Evolutionary conservation across 2,888 invertebrate species (phyloP), one percentile per base, ranked within the genome.

Genomic region (Hybos culiciformis): DNA sequence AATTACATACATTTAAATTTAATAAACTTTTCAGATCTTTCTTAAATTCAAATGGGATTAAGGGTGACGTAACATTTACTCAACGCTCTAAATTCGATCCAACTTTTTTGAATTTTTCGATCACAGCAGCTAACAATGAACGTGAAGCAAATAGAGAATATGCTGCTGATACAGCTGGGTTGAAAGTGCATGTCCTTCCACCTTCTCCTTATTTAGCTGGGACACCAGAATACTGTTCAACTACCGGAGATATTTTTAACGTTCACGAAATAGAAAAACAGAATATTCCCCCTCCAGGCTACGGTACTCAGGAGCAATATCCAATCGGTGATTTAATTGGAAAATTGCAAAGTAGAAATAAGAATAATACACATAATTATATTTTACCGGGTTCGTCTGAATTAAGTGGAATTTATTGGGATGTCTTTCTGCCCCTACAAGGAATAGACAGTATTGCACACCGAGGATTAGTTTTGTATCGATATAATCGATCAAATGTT

Each of bases 251-350:
- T 3, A 67, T 87, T 32, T 90, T 77, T 58, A 88, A 93, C 67
- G 93, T 93, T 0, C 72, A 67, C 8, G 70, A 70, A 5, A 51
- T 76, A 14, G 71, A 78, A 48, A 51, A 72, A n/a, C 67, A 69
- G 9, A 61, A 57, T 5, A 57, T 71, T 29, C 83, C 83, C 8
- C 83, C 83, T 1, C 70, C 81, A 48, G 83, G 83, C 70, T 73
- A 77, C 53, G 87, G 84, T 26, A 85, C 87, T 0, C 87, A 87
- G 60, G 91, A 94, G 62, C 84, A 86, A 61, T 94, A 92, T 57
- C 80, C 88, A 2, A 70, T 91, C 4, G 94, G 94, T 0, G 92
- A 93, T 59, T 66, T 94, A 11, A 81, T 86, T 42, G 91, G 91
- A 17, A 93, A 93, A 65, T 75, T 82, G 49, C 78, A 83, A 51